Evolutionary conservation across 2,797 vertebrate genomes (phyloP).

Genomic region (Leptoclinus maculatus): DNA sequence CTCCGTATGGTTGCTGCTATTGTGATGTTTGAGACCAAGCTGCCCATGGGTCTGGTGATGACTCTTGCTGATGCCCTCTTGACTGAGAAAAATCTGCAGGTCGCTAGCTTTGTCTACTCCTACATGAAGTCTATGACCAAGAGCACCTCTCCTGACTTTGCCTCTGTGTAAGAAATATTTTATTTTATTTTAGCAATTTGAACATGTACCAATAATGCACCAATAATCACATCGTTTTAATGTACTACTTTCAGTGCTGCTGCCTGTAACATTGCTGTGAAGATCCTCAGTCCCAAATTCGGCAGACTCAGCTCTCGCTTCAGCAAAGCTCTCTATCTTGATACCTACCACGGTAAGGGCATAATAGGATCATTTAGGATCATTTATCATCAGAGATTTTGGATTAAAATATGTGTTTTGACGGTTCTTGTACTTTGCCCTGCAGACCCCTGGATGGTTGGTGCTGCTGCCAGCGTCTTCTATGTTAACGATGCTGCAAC

Average conservation of each 20-base stretch:
- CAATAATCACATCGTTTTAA: not conserved
- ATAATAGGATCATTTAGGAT: not conserved
- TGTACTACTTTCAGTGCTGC: slow-evolving; percentile 81
- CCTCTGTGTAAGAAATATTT: slow-evolving; percentile 82
- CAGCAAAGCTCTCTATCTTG: slow-evolving; percentile 81
- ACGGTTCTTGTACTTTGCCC: slow-evolving; percentile 1
- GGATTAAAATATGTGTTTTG: slow-evolving; percentile 1
- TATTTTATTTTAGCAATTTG: not conserved
- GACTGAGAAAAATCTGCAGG: slow-evolving; percentile 85
- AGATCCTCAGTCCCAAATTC: slow-evolving; percentile 82
- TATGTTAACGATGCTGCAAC: slow-evolving; percentile 83
- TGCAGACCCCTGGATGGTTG: slow-evolving; percentile 82
- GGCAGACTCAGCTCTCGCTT: slow-evolving; percentile 79
- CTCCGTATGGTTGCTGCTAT: slow-evolving; percentile 84
- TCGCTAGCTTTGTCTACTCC: slow-evolving; percentile 87
- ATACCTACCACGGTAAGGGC: slow-evolving; percentile 84
- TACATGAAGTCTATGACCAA: slow-evolving; percentile 86
- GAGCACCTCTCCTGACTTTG: slow-evolving; percentile 84
- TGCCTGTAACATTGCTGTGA: slow-evolving; percentile 87
- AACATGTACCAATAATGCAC: not conserved
- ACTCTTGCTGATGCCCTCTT: slow-evolving; percentile 77
- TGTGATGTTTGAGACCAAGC: slow-evolving; percentile 86
- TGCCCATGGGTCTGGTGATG: slow-evolving; percentile 80
- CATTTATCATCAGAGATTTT: not conserved
- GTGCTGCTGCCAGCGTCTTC: slow-evolving; percentile 82